Evolutionary conservation across 1,140 invertebrate genomes (phyloP).

Genomic region (Tachypleus tridentatus): DNA sequence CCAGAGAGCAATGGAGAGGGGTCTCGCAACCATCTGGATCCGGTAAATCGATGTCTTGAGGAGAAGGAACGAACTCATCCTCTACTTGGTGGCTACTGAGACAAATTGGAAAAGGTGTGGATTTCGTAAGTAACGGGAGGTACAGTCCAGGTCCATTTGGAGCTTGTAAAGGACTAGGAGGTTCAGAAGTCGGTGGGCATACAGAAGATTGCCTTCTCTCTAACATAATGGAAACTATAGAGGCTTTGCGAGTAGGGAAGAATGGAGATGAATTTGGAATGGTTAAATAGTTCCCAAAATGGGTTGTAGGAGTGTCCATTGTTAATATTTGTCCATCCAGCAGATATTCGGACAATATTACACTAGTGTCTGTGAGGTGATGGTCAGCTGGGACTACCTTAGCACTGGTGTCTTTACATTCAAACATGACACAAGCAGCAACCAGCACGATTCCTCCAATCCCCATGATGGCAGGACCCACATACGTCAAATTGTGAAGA

Average conservation of each 20-base stretch:
- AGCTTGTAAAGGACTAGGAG: too few species aligned
- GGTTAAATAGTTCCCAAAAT: too few species aligned
- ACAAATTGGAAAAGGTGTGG: too few species aligned
- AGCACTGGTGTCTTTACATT: slow-evolving; percentile 36
- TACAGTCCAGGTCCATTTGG: too few species aligned
- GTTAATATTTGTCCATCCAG: neutral
- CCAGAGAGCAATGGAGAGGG: slow-evolving; percentile 6
- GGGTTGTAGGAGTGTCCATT: too few species aligned
- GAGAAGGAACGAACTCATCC: slow-evolving; percentile 21
- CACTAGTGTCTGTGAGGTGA: slow-evolving; percentile 7
- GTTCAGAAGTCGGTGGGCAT: too few species aligned
- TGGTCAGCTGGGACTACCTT: slow-evolving; percentile 2
- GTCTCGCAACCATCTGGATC: slow-evolving; percentile 26
- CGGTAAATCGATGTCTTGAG: slow-evolving; percentile 22
- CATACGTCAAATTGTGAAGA: slow-evolving; percentile 78
- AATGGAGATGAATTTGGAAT: too few species aligned
- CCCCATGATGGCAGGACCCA: slow-evolving; percentile 84
- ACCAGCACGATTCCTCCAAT: slow-evolving; percentile 85
- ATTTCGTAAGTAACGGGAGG: too few species aligned
- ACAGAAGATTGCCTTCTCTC: too few species aligned
- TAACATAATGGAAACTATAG: too few species aligned
- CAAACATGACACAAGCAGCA: slow-evolving; percentile 88
- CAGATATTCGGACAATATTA: slow-evolving; percentile 8
- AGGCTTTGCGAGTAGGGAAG: too few species aligned
- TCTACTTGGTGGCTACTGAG: too few species aligned